Conservation (phyloP, 2,113 vertebrate species). For the Lates calcarifer region DNA sequence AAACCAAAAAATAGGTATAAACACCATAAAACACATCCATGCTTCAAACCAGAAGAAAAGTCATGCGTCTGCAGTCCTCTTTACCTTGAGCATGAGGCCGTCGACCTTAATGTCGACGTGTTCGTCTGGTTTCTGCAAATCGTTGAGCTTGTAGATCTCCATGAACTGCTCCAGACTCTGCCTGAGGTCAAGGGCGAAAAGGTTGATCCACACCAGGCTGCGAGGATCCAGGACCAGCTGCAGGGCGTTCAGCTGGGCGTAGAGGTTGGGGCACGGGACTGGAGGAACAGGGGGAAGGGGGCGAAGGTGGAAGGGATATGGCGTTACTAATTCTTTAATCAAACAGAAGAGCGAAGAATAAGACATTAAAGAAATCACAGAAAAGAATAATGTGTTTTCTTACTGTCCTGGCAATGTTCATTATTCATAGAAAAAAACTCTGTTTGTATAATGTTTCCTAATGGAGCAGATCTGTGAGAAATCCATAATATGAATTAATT, state of each 20-base stretch:
- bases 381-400: not conserved
- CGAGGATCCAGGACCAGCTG: constrained; percentile 95
- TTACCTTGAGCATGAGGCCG: constrained; percentile 98
- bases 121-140: constrained; percentile 95
- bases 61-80: not conserved
- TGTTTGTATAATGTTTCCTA: constrained; percentile 4
- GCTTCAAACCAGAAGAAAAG: not conserved
- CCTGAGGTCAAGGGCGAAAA: constrained; percentile 95
- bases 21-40: fast-evolving
- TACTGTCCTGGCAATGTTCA: not conserved
- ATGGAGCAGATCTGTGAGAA: constrained; percentile 18
- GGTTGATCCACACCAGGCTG: constrained; percentile 97
- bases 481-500: constrained; percentile 51
- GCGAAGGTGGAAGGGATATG: not conserved
- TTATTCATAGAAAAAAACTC: constrained; percentile 5
- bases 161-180: constrained; percentile 98
- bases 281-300: constrained; percentile 1
- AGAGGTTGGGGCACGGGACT: constrained; percentile 97
- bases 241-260: constrained; percentile 95
- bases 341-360: not conserved
- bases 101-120: constrained; percentile 96
- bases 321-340: not conserved
- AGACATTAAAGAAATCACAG: not conserved
- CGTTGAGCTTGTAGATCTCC: constrained; percentile 96
- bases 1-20: not conserved